Base-by-base conservation (phyloP, 2,888 invertebrate genomes). In the Acleris sparsana region DNA sequence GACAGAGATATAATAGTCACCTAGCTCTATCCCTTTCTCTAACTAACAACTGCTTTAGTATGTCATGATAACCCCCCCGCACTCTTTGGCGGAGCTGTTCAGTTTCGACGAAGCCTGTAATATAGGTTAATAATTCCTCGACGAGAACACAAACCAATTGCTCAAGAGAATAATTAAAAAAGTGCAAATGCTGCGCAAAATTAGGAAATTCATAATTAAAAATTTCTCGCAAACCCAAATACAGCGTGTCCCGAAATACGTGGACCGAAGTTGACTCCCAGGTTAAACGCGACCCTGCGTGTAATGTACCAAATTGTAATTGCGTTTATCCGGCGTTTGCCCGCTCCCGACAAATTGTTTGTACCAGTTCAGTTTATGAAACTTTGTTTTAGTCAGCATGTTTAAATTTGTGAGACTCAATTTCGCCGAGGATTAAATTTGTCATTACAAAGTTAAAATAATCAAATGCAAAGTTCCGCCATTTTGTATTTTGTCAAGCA, bases 251-350 rank as follows among this genome's bases (percentile, higher is more conserved):
- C 46, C 46, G 17, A 46, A 44, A 44, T 13, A 46, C n/a, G 7
- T 52, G 18, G 64, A 70, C 68, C 66, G 61, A 71, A 68, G 60
- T 69, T 62, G 68, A 68, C 68, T 68, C 62, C 55, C 51, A 66
- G 64, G 69, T 67, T 60, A 44, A 68, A 69, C 67, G 62, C 62
- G 55, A 49, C 55, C 53, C 59, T 56, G 46, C 58, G 62, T 65
- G 68, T 66, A 53, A 66, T 57, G 64, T 62, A 52, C 43, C 58
- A 62, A 67, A 68, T 62, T 62, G 66, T 60, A 70, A 70, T 72
- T 72, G 63, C 67, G 49, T 65, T 62, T 52, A 63, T 49, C 56
- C 60, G 44, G 20, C 60, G 60, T 51, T 65, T 49, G 20, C 65
- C 55, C 18, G 53, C 33, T 43, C 49, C 49, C 43, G 55, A 33